Conservation (phyloP, 2,888 invertebrate genomes). For the Eupithecia subfuscata region DNA sequence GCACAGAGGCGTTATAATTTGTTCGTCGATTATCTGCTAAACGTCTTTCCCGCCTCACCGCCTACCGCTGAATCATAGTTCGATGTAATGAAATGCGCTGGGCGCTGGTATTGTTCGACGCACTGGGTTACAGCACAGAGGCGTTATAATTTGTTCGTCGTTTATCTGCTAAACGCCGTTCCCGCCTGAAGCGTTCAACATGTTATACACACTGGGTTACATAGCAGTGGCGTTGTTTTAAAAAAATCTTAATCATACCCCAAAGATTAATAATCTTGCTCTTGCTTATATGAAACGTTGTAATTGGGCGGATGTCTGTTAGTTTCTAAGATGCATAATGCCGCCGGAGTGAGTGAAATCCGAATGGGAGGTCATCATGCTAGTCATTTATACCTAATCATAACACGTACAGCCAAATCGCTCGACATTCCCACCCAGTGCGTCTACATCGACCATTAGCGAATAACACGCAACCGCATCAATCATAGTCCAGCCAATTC, state of each 20-base stretch:
- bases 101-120: constrained; percentile 42
- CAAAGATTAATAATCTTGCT: too few relatives aligned
- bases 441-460: constrained; percentile 66
- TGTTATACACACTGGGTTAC: too few relatives aligned
- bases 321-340: too few relatives aligned
- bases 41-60: constrained; percentile 41
- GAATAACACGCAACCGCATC: constrained; percentile 74
- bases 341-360: too few relatives aligned
- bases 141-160: neutral
- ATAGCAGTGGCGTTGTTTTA: too few relatives aligned
- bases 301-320: too few relatives aligned
- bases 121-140: neutral
- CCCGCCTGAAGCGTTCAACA: constrained; percentile 28
- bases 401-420: neutral
- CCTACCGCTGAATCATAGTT: constrained; percentile 70
- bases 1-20: neutral
- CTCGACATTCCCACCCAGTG: constrained; percentile 50
- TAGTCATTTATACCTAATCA: too few relatives aligned
- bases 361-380: too few relatives aligned
- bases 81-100: constrained; percentile 73
- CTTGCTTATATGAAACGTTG: too few relatives aligned
- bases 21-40: neutral
- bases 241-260: too few relatives aligned
- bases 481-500: constrained; percentile 79
- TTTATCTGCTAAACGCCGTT: neutral